These are phyloP conservation scores for Phengaris alcon DNA, from an alignment of 2,888 invertebrate genomes.

Conservation along the genomic window DNA sequence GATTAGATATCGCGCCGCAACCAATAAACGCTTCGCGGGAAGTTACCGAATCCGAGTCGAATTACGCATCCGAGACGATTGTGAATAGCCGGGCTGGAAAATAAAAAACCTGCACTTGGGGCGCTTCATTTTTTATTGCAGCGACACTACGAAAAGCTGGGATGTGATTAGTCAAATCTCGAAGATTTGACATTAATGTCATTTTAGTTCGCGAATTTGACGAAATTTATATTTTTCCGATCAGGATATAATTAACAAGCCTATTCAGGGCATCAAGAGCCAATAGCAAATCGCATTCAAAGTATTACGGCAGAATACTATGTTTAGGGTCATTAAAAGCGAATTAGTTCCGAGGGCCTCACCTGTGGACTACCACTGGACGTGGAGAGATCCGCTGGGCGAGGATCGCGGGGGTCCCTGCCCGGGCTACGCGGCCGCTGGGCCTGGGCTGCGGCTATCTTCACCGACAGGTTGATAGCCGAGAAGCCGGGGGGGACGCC, in stretches of 20 bases:
- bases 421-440: slow-evolving; percentile 86
- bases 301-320: neutral
- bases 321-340: slow-evolving; percentile 26
- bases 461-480: slow-evolving; percentile 90
- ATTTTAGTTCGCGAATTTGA: neutral
- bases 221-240: neutral
- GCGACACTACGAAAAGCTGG: neutral
- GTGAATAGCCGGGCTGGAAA: neutral
- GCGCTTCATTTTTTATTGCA: neutral
- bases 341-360: slow-evolving; percentile 47
- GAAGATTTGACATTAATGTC: too few relatives aligned
- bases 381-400: slow-evolving; percentile 91
- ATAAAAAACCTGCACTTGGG: neutral
- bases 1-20: too few relatives aligned
- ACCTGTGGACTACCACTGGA: slow-evolving; percentile 94
- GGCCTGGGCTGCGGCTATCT: slow-evolving; percentile 87
- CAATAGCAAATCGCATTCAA: neutral
- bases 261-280: neutral
- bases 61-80: too few relatives aligned
- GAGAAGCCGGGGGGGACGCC: slow-evolving; percentile 87
- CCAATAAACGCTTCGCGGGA: neutral
- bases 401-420: slow-evolving; percentile 87
- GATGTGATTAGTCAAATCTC: neutral
- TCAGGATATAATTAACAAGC: neutral
- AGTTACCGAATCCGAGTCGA: neutral